These are phyloP conservation scores for Drosophila serrata DNA, from an alignment of 1,140 invertebrate species.

Conservation along the genomic window DNA sequence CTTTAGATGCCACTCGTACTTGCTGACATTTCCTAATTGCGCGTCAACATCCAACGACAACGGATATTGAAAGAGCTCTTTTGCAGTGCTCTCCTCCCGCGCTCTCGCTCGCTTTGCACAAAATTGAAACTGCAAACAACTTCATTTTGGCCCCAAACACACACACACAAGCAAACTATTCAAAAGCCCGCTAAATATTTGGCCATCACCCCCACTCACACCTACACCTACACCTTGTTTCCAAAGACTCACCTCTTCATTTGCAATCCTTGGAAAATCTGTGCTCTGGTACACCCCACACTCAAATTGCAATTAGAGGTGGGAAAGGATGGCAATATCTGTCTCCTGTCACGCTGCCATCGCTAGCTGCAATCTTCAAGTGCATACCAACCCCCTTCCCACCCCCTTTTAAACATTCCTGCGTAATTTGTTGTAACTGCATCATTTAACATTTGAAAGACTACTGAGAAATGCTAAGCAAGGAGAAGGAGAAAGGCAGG, in stretches of 20 bases:
- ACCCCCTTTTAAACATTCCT: constrained; percentile 42
- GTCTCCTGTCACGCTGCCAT: constrained; percentile 46
- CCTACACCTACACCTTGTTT: not conserved
- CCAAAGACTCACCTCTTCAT: not conserved
- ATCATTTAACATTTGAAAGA: constrained; percentile 80
- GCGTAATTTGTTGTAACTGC: constrained; percentile 77
- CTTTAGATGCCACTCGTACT: constrained; percentile 4
- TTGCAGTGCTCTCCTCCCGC: constrained; percentile 16
- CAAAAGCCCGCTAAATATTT: constrained; percentile 67
- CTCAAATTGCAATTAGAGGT: constrained; percentile 41
- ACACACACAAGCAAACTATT: constrained; percentile 55
- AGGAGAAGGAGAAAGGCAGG: constrained; percentile 1
- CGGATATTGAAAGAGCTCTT: constrained; percentile 69
- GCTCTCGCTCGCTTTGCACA: constrained; percentile 21
- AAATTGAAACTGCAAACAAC: constrained; percentile 76
- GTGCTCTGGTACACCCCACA: constrained; percentile 2
- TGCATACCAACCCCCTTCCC: constrained; percentile 28
- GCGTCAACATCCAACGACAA: constrained; percentile 63
- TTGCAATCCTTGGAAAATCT: constrained; percentile 30
- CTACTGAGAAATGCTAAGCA: constrained; percentile 57
- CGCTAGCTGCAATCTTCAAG: constrained; percentile 52
- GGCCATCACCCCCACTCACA: not conserved
- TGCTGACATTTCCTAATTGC: constrained; percentile 74
- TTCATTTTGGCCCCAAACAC: constrained; percentile 54
- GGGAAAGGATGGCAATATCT: constrained; percentile 38